A percentile compares a stretch with the other conserved stretches of the same genome.
These are phyloP conservation scores for Spilarctia lutea DNA, from an alignment of 2,888 invertebrate species.

Conservation along the genomic window DNA sequence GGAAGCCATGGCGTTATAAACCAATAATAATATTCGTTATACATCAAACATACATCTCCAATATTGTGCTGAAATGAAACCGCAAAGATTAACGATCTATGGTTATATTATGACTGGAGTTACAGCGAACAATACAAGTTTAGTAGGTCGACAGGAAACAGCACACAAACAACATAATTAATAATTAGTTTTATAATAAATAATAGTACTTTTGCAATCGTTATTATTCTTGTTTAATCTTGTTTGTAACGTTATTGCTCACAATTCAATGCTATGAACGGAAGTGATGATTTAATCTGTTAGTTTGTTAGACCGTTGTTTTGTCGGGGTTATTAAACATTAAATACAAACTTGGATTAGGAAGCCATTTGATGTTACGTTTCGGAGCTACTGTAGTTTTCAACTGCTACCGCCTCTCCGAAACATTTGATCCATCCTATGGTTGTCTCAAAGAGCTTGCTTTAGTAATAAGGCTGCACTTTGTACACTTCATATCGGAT, in stretches of 20 bases:
- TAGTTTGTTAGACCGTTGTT: not conserved
- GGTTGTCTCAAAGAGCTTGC: no score
- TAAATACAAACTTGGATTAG: not conserved
- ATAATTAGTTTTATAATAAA: constrained; percentile 23
- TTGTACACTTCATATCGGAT: no score
- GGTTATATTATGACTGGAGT: constrained; percentile 3
- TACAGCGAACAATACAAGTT: constrained; percentile 7
- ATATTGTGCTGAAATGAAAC: constrained; percentile 3
- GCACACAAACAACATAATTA: constrained; percentile 13
- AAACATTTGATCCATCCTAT: no score
- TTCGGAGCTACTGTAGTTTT: no score
- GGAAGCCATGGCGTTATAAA: not conserved
- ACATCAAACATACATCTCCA: constrained; percentile 9
- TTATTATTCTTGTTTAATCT: constrained; percentile 23
- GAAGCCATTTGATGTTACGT: not conserved
- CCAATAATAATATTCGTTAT: not conserved
- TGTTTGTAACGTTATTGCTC: constrained; percentile 14
- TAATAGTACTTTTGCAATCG: constrained; percentile 12
- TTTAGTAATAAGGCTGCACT: no score
- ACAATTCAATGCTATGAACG: constrained; percentile 25
- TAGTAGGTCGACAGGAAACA: constrained; percentile 24
- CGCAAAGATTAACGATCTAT: constrained; percentile 7
- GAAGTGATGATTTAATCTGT: constrained; percentile 44
- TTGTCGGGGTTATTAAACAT: not conserved
- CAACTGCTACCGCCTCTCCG: no score